Percentiles rank a stretch among this genome's conserved stretches.
These are phyloP conservation scores for Phalacrocorax brasilianus DNA, from an alignment of 2,113 vertebrate genomes.

Conservation along the genomic window DNA sequence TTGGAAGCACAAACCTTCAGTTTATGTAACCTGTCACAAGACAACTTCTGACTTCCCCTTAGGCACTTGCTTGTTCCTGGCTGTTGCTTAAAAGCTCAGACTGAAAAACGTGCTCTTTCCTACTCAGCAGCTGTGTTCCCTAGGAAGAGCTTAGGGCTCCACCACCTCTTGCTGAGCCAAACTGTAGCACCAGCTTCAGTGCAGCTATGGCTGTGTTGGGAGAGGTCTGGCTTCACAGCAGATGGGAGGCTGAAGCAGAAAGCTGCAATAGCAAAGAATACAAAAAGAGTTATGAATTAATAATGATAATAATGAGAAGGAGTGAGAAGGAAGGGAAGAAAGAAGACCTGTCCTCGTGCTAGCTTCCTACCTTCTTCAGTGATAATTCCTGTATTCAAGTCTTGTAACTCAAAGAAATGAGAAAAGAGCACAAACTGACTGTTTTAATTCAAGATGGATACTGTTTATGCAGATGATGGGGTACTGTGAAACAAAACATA, in stretches of 20 bases:
- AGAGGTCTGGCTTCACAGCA: not conserved
- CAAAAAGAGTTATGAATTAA: not conserved
- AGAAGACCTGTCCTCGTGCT: not conserved
- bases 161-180: not conserved
- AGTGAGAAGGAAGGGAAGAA: not conserved
- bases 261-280: not conserved
- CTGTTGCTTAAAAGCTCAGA: not conserved
- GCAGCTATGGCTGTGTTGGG: fast-evolving
- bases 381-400: not conserved
- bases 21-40: slow-evolving; percentile 10
- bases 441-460: not conserved
- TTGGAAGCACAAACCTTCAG: not conserved
- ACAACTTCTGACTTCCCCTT: not conserved
- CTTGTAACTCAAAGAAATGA: not conserved
- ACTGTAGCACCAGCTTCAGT: not conserved
- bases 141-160: not conserved
- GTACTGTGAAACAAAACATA: not conserved
- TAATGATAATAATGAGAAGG: not conserved
- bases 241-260: not conserved
- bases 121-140: not conserved
- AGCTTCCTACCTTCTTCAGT: not conserved
- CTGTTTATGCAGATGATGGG: not conserved
- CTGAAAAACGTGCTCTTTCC: not conserved
- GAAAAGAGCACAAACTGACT: not conserved
- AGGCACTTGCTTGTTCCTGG: not conserved